Percentiles rank a stretch among this genome's conserved stretches.
These are phyloP conservation scores for Thalpophila matura DNA, from an alignment of 2,888 invertebrate species.

Conservation along the genomic window DNA sequence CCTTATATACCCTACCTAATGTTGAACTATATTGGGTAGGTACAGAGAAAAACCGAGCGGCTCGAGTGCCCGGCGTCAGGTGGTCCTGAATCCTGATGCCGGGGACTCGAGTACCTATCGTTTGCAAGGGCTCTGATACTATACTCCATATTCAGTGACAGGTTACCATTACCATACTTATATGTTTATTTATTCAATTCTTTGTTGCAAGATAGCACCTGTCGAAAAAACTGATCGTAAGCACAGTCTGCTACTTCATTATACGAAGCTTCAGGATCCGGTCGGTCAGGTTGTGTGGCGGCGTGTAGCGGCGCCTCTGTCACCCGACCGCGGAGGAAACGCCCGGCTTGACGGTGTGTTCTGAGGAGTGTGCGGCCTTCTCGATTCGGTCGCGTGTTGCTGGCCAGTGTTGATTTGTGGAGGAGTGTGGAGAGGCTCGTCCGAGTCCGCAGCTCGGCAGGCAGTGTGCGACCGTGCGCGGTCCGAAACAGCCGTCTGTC, in stretches of 20 bases:
- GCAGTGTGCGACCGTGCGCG: slow-evolving; percentile 52
- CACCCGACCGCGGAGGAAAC: not conserved
- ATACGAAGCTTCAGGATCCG: slow-evolving; percentile 2
- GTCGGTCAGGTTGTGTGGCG: slow-evolving; percentile 22
- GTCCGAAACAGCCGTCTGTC: slow-evolving; percentile 31
- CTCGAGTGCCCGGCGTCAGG: too few relatives aligned
- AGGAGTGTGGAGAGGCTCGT: not conserved
- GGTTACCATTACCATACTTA: not conserved
- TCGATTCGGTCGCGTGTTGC: slow-evolving; percentile 10
- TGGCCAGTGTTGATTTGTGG: slow-evolving; percentile 11
- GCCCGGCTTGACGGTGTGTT: not conserved
- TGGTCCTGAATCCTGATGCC: too few relatives aligned
- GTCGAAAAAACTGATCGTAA: slow-evolving; percentile 18
- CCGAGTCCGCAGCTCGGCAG: too few relatives aligned
- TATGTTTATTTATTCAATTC: slow-evolving; percentile 4
- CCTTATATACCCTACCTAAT: too few relatives aligned
- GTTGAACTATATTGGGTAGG: too few relatives aligned
- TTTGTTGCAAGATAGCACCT: slow-evolving; percentile 15
- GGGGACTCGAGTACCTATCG: too few relatives aligned
- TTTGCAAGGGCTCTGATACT: too few relatives aligned
- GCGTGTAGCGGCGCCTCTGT: slow-evolving; percentile 37
- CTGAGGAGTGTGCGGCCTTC: not conserved
- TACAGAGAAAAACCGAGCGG: too few relatives aligned
- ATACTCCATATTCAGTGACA: too few relatives aligned
- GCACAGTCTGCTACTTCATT: not conserved